phyloP scores from a whole-genome alignment of 2,113 vertebrate species.

The Platanista minor region DNA sequence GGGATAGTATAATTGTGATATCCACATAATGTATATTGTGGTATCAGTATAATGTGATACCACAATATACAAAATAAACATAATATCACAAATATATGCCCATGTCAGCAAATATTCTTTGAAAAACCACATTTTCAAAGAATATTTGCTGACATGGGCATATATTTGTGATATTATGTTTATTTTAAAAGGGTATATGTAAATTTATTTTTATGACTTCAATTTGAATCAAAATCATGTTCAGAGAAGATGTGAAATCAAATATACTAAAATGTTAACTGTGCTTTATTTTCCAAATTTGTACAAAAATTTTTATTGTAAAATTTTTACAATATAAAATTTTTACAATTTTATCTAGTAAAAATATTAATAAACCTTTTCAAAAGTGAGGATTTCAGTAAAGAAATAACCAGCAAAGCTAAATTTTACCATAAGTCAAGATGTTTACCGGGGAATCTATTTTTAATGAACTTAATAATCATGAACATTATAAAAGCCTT shows the following conservation, averaged over 20 bases:
- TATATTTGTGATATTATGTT: background rate
- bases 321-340: too few relatives aligned
- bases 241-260: background rate
- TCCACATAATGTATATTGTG: background rate
- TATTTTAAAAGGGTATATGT: background rate
- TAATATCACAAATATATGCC: background rate
- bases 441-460: background rate
- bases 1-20: background rate
- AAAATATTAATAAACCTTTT: background rate
- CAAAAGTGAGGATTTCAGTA: background rate
- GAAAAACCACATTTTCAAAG: constrained; percentile 42
- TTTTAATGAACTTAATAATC: background rate
- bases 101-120: constrained; percentile 10
- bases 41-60: background rate
- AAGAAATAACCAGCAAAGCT: background rate
- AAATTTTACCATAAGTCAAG: background rate
- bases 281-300: background rate
- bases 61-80: too few relatives aligned
- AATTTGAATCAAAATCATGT: background rate
- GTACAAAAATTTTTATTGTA: background rate
- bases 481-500: background rate
- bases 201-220: constrained; percentile 35
- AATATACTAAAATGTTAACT: background rate
- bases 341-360: background rate
- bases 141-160: background rate